Evolutionary conservation across 2,113 vertebrate genomes (phyloP), one percentile per base, ranked within the genome.

Genomic region (Phasianus colchicus): DNA sequence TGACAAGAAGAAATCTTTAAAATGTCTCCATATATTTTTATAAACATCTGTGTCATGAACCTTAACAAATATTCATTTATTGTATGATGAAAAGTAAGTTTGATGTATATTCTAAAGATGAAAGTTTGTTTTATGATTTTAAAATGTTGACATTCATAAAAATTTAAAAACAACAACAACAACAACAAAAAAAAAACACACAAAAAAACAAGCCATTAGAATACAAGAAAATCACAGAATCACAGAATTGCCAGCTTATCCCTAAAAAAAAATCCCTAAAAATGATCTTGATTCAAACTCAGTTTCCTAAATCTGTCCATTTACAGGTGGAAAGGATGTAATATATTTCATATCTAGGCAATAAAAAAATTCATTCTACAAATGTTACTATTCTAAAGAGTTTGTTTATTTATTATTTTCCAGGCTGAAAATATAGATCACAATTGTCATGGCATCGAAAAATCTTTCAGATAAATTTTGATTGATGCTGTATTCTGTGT

Each of bases 371-470:
- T 91, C 86, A 50, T 92, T 93, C 90, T 47, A 3, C 21, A 83
- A 73, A 27, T 84, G 54, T 85, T 85, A 85, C 29, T 50, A 34
- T 92, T 94, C 91, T 92, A 67, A 54, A 70, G 88, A 91, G 40
- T 81, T 70, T 75, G 54, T 67, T 82, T 55, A 27, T 86, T 80
- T 93, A 86, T 87, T 88, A 89, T 92, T 84, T 78, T 92, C 36
- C 17, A 85, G 42, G 34, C 52, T 86, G 64, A 95, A 96, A 60
- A 85, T 47, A 76, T 25, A 25, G 24, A 66, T 95, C 29, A 80
- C 50, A 87, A 64, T 66, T 79, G 54, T 88, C 38, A 85, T 64
- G 91, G 22, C 11, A 90, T 79, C 38, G 89, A 94, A 91, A 63
- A 70, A 83, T 2, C 7, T 73, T 90, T 76, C 13, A 10, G 36